Conservation (phyloP, 2,797 vertebrate genomes). For the Siniperca obscura region DNA sequence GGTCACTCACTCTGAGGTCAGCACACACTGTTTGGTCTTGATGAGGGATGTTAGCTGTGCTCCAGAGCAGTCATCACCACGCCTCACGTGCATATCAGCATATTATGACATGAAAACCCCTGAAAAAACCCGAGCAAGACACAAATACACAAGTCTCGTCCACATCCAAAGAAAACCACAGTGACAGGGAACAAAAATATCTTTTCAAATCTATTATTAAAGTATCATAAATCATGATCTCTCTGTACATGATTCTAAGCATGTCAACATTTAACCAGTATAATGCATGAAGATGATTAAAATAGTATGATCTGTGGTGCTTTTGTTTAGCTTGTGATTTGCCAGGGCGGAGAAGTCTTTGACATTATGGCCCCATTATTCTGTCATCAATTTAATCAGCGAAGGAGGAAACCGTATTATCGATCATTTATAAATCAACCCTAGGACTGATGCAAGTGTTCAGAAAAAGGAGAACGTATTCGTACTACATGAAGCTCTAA, state of each 20-base stretch:
- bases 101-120: background rate
- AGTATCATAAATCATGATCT: conserved; percentile 44
- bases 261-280: background rate
- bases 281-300: conserved; percentile 14
- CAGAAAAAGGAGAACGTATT: background rate
- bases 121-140: conserved; percentile 5
- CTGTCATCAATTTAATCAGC: background rate
- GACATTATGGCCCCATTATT: conserved; percentile 23
- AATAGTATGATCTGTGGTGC: conserved; percentile 31
- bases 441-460: background rate
- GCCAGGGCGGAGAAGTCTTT: background rate
- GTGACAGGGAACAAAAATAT: conserved; percentile 28
- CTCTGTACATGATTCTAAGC: conserved; percentile 56
- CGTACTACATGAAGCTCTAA: background rate
- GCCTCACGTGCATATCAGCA: conserved; percentile 12
- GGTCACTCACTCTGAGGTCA: conserved; percentile 13
- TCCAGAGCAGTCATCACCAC: background rate
- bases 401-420: conserved; percentile 5
- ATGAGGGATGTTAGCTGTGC: conserved; percentile 9
- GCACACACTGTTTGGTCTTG: conserved; percentile 40
- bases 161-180: conserved; percentile 24
- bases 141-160: conserved; percentile 17
- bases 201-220: conserved; percentile 36
- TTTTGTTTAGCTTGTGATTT: conserved; percentile 12
- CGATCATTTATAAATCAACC: background rate